These are phyloP conservation scores for Phalanger gymnotis DNA, from an alignment of 2,797 vertebrate species.

Conservation along the genomic window DNA sequence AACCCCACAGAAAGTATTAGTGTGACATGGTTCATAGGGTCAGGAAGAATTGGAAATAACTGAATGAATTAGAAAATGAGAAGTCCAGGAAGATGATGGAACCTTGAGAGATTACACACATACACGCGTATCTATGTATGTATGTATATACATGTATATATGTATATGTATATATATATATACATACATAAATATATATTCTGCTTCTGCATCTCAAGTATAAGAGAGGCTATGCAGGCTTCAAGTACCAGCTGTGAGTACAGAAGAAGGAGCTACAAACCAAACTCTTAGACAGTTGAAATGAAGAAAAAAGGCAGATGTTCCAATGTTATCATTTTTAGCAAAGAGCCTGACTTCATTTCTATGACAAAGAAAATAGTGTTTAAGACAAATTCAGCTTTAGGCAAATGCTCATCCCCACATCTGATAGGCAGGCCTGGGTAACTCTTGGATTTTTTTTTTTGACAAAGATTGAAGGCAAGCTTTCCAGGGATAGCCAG, in stretches of 20 bases:
- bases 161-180: too few species aligned
- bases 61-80: not conserved
- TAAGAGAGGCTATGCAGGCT: not conserved
- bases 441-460: constrained; percentile 58
- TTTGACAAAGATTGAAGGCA: constrained; percentile 63
- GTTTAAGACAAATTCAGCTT: constrained; percentile 25
- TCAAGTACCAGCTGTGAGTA: constrained; percentile 58
- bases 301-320: constrained; percentile 62
- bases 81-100: not conserved
- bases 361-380: constrained; percentile 20
- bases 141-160: too few species aligned
- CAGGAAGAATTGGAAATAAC: too few species aligned
- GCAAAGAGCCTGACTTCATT: constrained; percentile 21
- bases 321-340: constrained; percentile 45
- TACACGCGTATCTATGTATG: too few species aligned
- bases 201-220: not conserved
- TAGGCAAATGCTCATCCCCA: constrained; percentile 21
- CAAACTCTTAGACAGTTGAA: constrained; percentile 50
- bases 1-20: too few species aligned
- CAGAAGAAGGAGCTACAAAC: not conserved
- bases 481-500: constrained; percentile 46
- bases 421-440: not conserved
- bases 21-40: too few species aligned
- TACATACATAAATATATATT: too few species aligned
- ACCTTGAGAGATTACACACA: too few species aligned